Evolutionary conservation across 2,888 invertebrate species (phyloP).

Genomic region (Dicranocentrus wangi): DNA sequence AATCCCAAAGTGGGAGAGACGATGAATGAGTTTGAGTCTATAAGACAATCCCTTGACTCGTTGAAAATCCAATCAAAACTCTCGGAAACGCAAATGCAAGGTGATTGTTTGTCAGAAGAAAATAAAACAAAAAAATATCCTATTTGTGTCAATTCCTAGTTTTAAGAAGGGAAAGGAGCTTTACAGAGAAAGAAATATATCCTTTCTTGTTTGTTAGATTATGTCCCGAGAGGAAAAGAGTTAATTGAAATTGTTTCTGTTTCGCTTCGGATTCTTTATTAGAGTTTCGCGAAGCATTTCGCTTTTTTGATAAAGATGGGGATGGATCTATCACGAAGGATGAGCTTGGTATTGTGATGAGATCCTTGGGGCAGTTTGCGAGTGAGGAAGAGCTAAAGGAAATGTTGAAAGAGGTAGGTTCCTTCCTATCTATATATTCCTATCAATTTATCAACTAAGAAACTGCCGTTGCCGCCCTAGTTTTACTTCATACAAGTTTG

Average conservation of each 20-base stretch:
- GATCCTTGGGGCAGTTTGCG: slow-evolving; percentile 74
- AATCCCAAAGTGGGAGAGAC: slow-evolving; percentile 60
- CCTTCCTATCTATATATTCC: slow-evolving; percentile 3
- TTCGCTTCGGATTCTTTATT: background rate
- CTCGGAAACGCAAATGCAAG: slow-evolving; percentile 72
- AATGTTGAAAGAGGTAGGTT: slow-evolving; percentile 73
- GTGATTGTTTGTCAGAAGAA: slow-evolving; percentile 47
- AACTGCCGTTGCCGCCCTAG: too few relatives aligned
- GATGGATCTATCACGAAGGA: slow-evolving; percentile 74
- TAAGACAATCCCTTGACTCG: slow-evolving; percentile 67
- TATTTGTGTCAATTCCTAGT: too few relatives aligned
- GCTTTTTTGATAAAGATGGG: slow-evolving; percentile 74
- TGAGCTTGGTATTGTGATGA: slow-evolving; percentile 74
- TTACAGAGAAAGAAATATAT: too few relatives aligned
- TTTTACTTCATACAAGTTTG: too few relatives aligned
- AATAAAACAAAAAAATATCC: background rate
- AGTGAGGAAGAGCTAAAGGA: slow-evolving; percentile 74
- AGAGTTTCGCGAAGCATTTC: slow-evolving; percentile 73
- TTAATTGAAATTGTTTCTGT: slow-evolving; percentile 1
- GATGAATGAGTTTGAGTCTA: slow-evolving; percentile 60
- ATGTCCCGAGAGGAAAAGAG: background rate
- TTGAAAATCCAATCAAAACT: slow-evolving; percentile 70
- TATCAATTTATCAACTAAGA: too few relatives aligned
- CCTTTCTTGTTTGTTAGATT: background rate
- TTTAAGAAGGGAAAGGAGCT: too few relatives aligned